Percentiles rank a stretch among this genome's conserved stretches.
These are phyloP conservation scores for Ypsolopha scabrella DNA, from an alignment of 2,888 invertebrate species.

Conservation along the genomic window DNA sequence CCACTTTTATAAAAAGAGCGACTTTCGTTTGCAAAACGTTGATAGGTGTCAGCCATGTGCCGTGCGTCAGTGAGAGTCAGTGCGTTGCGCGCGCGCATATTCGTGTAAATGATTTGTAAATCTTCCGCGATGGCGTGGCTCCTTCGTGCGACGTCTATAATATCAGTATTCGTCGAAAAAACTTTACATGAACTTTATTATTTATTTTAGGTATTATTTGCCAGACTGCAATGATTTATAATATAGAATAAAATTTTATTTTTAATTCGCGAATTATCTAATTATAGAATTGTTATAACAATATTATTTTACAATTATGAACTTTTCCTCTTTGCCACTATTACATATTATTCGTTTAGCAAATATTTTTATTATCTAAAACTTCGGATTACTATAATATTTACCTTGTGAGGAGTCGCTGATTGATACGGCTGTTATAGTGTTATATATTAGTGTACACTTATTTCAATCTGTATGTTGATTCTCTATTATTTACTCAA, in stretches of 20 bases:
- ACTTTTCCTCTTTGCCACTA: background rate
- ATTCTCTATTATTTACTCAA: background rate
- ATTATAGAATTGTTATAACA: constrained; percentile 3
- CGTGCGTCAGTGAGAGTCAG: background rate
- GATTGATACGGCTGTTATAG: constrained; percentile 8
- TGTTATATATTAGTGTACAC: background rate
- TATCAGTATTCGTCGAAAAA: constrained; percentile 20
- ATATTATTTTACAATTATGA: constrained; percentile 2
- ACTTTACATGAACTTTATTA: constrained; percentile 17
- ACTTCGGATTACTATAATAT: constrained; percentile 30
- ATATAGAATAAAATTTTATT: constrained; percentile 1
- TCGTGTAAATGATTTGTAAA: constrained; percentile 1
- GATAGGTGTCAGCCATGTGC: background rate
- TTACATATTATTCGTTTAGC: background rate
- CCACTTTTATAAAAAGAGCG: background rate
- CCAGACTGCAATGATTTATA: constrained; percentile 11
- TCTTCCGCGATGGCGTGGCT: background rate
- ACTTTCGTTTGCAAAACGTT: background rate
- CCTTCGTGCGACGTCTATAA: constrained; percentile 7
- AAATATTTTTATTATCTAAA: constrained; percentile 53
- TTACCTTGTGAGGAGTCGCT: constrained; percentile 26
- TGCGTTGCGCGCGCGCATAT: background rate
- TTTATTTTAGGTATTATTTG: constrained; percentile 35
- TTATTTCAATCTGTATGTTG: background rate
- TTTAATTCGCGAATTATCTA: constrained; percentile 4